These are phyloP conservation scores for Tipula vernalis DNA, from an alignment of 2,888 invertebrate genomes.

Conservation along the genomic window DNA sequence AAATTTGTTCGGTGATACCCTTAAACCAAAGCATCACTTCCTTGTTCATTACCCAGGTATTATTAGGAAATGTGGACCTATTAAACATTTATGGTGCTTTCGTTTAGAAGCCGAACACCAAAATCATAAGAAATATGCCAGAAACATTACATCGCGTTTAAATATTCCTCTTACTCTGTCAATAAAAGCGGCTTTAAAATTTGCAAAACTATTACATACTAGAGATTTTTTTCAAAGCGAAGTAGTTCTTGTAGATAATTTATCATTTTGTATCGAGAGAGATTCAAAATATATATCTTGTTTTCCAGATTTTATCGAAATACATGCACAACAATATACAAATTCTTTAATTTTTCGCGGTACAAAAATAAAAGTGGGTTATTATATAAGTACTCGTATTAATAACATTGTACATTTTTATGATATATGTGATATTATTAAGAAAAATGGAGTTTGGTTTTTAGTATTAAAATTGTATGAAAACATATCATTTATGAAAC, in stretches of 20 bases:
- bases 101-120: background rate
- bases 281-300: too few species aligned
- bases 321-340: background rate
- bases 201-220: background rate
- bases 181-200: background rate
- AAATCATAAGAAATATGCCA: background rate
- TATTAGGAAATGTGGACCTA: background rate
- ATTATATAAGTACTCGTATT: background rate
- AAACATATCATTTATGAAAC: background rate
- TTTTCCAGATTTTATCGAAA: too few species aligned
- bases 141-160: background rate
- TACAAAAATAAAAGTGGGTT: background rate
- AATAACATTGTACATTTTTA: background rate
- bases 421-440: background rate
- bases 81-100: background rate
- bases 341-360: background rate
- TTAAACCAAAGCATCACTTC: background rate
- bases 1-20: background rate
- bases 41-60: background rate
- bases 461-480: background rate
- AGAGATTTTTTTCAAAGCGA: background rate
- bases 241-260: background rate
- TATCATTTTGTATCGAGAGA: too few species aligned
- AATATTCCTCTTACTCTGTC: background rate
- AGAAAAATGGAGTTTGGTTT: background rate